Evolutionary conservation across 2,797 vertebrate species (phyloP).

Genomic region (Heteromormyrus szaboi): DNA sequence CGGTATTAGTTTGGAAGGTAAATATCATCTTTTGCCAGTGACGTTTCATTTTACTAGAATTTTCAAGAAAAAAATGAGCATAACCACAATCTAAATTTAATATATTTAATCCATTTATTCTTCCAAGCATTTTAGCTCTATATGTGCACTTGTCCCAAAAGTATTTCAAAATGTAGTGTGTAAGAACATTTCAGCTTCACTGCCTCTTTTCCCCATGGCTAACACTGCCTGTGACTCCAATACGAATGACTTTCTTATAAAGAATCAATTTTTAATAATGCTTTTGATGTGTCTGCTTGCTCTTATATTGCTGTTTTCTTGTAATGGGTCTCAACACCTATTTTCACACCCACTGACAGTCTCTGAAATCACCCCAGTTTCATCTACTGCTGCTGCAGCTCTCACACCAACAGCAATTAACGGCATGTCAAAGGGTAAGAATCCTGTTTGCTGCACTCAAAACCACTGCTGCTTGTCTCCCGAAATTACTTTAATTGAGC

Average conservation of each 20-base stretch:
- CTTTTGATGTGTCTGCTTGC: background rate
- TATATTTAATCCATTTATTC: background rate
- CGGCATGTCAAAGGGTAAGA: conserved; percentile 47
- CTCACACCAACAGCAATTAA: conserved; percentile 48
- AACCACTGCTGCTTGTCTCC: background rate
- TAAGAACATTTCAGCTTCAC: background rate
- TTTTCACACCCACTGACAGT: conserved; percentile 40
- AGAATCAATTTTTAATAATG: background rate
- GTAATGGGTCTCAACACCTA: background rate
- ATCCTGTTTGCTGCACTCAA: background rate
- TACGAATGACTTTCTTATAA: background rate
- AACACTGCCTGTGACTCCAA: background rate
- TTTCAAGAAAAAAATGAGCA: background rate
- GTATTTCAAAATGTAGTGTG: background rate
- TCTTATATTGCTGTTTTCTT: background rate
- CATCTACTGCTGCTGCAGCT: conserved; percentile 39
- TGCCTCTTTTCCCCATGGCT: background rate
- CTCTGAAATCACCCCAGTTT: conserved; percentile 30
- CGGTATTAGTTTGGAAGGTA: background rate
- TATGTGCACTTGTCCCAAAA: background rate
- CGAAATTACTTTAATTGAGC: background rate
- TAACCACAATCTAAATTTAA: background rate
- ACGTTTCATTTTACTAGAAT: background rate
- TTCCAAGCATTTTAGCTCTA: background rate
- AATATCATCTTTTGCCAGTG: background rate